Conservation (phyloP, 1,140 invertebrate species). For the Acyrthosiphon pisum region DNA sequence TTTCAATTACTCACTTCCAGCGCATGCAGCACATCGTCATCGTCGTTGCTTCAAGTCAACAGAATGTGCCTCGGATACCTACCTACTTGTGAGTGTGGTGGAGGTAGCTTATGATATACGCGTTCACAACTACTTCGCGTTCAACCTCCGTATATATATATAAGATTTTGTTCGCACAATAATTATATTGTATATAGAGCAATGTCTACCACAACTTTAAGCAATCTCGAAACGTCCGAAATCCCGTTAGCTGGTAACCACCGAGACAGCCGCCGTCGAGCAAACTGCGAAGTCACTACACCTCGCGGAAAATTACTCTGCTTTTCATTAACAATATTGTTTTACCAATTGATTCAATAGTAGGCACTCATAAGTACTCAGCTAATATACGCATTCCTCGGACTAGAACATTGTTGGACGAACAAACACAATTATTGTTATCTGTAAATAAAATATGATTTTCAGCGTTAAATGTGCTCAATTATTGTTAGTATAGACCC, state of each 20-base stretch:
- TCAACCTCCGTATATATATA: background rate
- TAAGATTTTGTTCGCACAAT: background rate
- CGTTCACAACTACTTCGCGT: background rate
- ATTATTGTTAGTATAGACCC: no score
- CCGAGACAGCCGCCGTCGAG: background rate
- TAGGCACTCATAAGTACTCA: rapidly evolving
- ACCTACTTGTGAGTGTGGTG: background rate
- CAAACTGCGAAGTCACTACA: background rate
- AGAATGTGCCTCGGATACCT: background rate
- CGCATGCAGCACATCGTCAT: background rate
- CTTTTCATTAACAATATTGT: background rate
- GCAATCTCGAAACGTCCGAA: background rate
- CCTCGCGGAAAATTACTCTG: background rate
- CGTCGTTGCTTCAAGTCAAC: background rate
- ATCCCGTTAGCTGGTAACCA: background rate
- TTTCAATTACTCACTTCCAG: background rate
- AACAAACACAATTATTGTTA: background rate
- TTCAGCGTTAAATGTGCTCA: background rate
- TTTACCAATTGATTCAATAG: background rate
- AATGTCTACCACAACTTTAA: background rate
- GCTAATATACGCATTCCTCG: background rate
- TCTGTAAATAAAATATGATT: no score
- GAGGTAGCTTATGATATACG: background rate
- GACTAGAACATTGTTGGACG: background rate
- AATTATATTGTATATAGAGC: background rate